Evolutionary conservation across 2,888 invertebrate species (phyloP).

Genomic region (Formica aserva): DNA sequence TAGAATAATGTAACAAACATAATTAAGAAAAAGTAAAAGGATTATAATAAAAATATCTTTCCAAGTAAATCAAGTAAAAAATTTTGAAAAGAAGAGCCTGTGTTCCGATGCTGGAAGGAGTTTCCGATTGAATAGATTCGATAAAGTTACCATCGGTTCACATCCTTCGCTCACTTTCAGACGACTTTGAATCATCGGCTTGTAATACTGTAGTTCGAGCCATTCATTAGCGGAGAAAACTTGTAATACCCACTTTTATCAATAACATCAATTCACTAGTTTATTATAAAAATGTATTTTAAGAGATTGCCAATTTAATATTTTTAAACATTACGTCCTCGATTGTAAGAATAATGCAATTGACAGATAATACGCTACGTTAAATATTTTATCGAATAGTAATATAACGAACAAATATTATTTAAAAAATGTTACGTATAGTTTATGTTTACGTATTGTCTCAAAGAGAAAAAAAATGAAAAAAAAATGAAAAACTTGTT

Average conservation of each 20-base stretch:
- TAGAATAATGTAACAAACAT: slow-evolving; percentile 14
- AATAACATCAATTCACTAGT: slow-evolving; percentile 56
- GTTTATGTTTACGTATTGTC: no score
- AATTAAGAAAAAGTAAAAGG: slow-evolving; percentile 4
- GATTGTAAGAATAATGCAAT: slow-evolving; percentile 7
- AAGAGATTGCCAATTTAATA: slow-evolving; percentile 13
- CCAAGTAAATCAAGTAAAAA: slow-evolving; percentile 40
- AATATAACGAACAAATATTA: not conserved
- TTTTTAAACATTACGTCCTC: not conserved
- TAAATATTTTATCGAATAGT: not conserved
- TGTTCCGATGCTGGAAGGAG: slow-evolving; percentile 32
- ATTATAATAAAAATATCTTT: slow-evolving; percentile 42
- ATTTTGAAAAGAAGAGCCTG: slow-evolving; percentile 9
- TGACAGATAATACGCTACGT: not conserved
- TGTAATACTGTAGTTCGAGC: slow-evolving; percentile 60
- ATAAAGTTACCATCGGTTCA: slow-evolving; percentile 59
- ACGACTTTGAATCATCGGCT: slow-evolving; percentile 54
- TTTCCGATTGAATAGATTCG: slow-evolving; percentile 53
- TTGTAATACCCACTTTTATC: slow-evolving; percentile 72
- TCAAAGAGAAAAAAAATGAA: not conserved
- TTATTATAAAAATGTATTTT: slow-evolving; percentile 54
- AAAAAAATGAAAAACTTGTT: not conserved
- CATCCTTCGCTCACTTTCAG: slow-evolving; percentile 43
- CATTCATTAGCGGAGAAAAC: slow-evolving; percentile 72
- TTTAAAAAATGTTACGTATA: not conserved